Conservation (phyloP, 2,888 invertebrate species). For the Podotricha telesiphe region DNA sequence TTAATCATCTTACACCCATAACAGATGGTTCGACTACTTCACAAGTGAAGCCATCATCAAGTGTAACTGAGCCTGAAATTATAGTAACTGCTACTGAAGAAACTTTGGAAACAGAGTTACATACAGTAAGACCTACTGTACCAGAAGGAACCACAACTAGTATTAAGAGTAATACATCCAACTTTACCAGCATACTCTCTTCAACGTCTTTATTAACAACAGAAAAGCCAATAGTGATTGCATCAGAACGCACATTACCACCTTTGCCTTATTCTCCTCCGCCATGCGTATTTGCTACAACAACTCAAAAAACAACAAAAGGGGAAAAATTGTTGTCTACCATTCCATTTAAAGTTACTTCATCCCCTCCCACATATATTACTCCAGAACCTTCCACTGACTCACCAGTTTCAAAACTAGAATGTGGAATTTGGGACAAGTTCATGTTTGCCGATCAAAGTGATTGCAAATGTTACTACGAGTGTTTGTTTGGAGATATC, state of each 20-base stretch:
- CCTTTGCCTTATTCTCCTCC: slow-evolving; percentile 2
- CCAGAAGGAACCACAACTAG: not conserved
- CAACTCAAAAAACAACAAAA: not conserved
- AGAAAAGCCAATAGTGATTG: not conserved
- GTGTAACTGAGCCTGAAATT: not conserved
- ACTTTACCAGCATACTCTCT: too few relatives aligned
- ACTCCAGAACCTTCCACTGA: not conserved
- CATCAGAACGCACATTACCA: not conserved
- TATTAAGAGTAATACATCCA: too few relatives aligned
- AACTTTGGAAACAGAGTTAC: not conserved
- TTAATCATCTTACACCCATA: not conserved
- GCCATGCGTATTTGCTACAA: not conserved
- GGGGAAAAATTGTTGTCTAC: not conserved
- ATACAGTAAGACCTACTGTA: not conserved
- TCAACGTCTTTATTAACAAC: not conserved
- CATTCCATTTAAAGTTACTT: not conserved
- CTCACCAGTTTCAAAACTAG: not conserved
- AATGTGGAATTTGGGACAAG: slow-evolving; percentile 17
- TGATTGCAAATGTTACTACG: slow-evolving; percentile 35
- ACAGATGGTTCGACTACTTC: not conserved
- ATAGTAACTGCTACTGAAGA: not conserved
- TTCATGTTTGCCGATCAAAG: slow-evolving; percentile 32
- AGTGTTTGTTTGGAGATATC: slow-evolving; percentile 34
- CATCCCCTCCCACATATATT: not conserved
- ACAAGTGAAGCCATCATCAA: not conserved